Percentiles rank a stretch among this genome's conserved stretches.
These are phyloP conservation scores for Catagonus wagneri DNA, from an alignment of 2,113 vertebrate species.

Conservation along the genomic window DNA sequence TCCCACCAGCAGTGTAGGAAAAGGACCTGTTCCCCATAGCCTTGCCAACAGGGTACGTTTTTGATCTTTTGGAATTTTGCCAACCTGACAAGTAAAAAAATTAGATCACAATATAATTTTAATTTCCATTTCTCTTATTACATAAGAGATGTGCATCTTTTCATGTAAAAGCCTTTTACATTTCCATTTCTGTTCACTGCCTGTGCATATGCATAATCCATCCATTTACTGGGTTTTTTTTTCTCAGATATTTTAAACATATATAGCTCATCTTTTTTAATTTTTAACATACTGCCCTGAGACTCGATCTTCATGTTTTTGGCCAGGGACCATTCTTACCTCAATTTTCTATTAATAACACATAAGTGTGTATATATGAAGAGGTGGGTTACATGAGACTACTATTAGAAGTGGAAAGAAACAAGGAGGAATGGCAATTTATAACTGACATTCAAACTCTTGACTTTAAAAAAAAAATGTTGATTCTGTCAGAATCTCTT, in stretches of 20 bases:
- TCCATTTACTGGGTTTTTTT: neutral
- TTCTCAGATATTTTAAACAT: slow-evolving; percentile 49
- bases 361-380: neutral
- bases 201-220: neutral
- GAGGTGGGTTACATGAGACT: neutral
- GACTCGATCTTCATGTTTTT: neutral
- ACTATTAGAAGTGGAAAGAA: slow-evolving; percentile 59
- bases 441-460: slow-evolving; percentile 67
- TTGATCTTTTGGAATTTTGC: slow-evolving; percentile 66
- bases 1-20: slow-evolving; percentile 63
- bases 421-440: slow-evolving; percentile 21
- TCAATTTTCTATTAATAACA: slow-evolving; percentile 42
- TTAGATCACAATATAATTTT: slow-evolving; percentile 51
- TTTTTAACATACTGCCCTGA: neutral
- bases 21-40: slow-evolving; percentile 20
- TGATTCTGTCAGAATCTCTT: slow-evolving; percentile 62
- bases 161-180: slow-evolving; percentile 1
- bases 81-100: slow-evolving; percentile 75
- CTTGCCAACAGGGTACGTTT: slow-evolving; percentile 40
- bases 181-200: slow-evolving; percentile 35
- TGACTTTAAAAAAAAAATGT: slow-evolving; percentile 2
- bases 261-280: neutral
- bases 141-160: slow-evolving; percentile 59
- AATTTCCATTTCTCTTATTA: slow-evolving; percentile 68
- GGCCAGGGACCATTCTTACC: neutral